These are phyloP conservation scores for Crotophaga sulcirostris DNA, from an alignment of 2,113 vertebrate species.

Conservation along the genomic window DNA sequence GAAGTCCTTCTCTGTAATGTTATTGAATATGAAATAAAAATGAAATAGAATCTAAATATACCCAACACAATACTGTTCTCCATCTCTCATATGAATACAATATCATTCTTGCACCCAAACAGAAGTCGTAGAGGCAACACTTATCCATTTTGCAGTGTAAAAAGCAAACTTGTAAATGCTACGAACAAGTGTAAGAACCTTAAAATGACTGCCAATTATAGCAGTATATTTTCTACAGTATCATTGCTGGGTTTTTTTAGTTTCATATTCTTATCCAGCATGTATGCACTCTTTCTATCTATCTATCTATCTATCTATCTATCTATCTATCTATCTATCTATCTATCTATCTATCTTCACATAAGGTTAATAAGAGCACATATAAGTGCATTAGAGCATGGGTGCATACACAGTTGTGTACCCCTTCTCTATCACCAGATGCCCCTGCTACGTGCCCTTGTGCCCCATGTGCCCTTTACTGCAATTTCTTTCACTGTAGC, in stretches of 20 bases:
- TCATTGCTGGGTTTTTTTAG: neutral
- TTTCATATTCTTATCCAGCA: neutral
- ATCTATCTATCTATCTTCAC: neutral
- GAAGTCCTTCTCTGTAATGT: neutral
- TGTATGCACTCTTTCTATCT: neutral
- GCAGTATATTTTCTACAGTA: neutral
- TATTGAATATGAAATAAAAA: conserved; percentile 35
- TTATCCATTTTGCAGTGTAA: neutral
- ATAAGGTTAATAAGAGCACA: neutral
- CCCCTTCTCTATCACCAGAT: neutral
- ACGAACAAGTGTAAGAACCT: neutral
- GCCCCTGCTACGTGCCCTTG: neutral
- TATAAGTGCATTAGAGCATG: neutral
- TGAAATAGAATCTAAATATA: conserved; percentile 16
- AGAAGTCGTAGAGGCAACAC: neutral
- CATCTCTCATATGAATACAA: neutral
- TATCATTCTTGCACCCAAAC: neutral
- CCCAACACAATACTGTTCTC: neutral
- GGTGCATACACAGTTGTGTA: neutral
- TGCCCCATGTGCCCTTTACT: neutral
- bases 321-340: neutral
- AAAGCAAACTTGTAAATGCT: neutral
- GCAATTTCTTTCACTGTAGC: neutral
- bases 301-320: neutral
- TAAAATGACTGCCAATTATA: neutral